Evolutionary conservation across 2,113 vertebrate species (phyloP), one percentile per base, ranked within the genome.

Genomic region (Panurus biarmicus): DNA sequence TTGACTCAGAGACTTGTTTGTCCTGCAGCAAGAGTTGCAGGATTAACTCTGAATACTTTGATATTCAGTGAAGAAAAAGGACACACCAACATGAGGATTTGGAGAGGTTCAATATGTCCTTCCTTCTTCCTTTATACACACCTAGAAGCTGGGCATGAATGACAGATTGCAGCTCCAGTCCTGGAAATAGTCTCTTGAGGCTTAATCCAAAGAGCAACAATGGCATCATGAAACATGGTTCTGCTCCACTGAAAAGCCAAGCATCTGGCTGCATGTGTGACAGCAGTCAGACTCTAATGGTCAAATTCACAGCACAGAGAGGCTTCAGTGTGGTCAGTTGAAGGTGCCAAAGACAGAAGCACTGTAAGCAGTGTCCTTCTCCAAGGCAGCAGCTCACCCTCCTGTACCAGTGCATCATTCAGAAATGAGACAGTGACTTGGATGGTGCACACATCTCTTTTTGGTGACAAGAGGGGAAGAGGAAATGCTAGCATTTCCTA

Each of bases 21-120:
- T 91, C 81, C 64, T 95, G 67, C 72, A 94, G 85, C 56, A 96
- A 96, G 75, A 91, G 70, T 92, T 93, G 29, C 26, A 67, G 82
- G 90, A 94, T 95, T 93, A 95, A 95, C 72, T 87, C 62, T 70
- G 47, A 94, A 40, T 79, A 76, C 87, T 89, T 85, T 77, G 67
- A 87, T 67, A 89, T 45, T 80, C n/a, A 31, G 57, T 2, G 2
- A 85, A 62, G 61, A 87, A 83, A 94, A 93, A 76, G 31, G 44
- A 71, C 60, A 40, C 2, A 20, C 21, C 33, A 31, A 48, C 82
- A 33, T 15, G 28, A 50, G 78, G 51, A 90, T 97, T 91, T 94
- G 57, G 25, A 60, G 56, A 90, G 38, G 58, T 16, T 95, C 51
- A 50, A 8, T 3, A 2, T 20, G 47, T 76, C 50, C 58, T 75